A percentile compares a stretch with the other conserved stretches of the same genome.
Evolutionary conservation across 2,888 invertebrate genomes (phyloP).

Genomic region (Oscheius sp.): DNA sequence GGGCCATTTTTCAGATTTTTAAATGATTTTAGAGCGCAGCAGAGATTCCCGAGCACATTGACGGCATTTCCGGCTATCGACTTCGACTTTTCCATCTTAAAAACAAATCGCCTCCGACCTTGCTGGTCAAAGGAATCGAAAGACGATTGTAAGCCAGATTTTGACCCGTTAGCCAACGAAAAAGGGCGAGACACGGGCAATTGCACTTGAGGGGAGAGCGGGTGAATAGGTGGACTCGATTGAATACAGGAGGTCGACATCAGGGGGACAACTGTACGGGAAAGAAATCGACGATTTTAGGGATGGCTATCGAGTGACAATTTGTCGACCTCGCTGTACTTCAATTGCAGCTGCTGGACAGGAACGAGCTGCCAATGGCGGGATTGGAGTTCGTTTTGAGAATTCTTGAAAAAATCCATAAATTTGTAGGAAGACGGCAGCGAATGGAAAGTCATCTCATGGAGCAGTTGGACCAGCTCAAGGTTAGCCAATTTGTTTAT

Average conservation of each 20-base stretch:
- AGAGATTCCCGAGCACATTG: slow-evolving; percentile 70
- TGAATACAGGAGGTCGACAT: background rate
- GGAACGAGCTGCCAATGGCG: slow-evolving; percentile 12
- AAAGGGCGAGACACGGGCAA: background rate
- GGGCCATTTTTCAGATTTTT: background rate
- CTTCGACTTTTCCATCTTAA: slow-evolving; percentile 69
- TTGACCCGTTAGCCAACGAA: too few species aligned
- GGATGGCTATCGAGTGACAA: slow-evolving; percentile 71
- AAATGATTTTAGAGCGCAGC: slow-evolving; percentile 52
- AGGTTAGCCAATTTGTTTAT: slow-evolving; percentile 19
- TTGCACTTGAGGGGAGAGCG: background rate
- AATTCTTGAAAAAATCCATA: background rate
- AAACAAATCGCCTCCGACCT: slow-evolving; percentile 71
- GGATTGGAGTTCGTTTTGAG: background rate
- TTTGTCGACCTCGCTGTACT: slow-evolving; percentile 70
- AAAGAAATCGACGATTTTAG: slow-evolving; percentile 51
- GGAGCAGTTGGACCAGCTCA: slow-evolving; percentile 51
- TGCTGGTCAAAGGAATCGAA: slow-evolving; percentile 72
- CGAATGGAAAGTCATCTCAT: slow-evolving; percentile 58
- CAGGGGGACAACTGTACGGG: background rate
- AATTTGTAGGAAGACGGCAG: slow-evolving; percentile 41
- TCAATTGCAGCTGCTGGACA: slow-evolving; percentile 40
- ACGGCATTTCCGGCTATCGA: slow-evolving; percentile 69
- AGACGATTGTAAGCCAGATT: slow-evolving; percentile 61
- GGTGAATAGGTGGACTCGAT: background rate